These are phyloP conservation scores for Drosophila asahinai DNA, from an alignment of 1,140 invertebrate genomes.

Conservation along the genomic window DNA sequence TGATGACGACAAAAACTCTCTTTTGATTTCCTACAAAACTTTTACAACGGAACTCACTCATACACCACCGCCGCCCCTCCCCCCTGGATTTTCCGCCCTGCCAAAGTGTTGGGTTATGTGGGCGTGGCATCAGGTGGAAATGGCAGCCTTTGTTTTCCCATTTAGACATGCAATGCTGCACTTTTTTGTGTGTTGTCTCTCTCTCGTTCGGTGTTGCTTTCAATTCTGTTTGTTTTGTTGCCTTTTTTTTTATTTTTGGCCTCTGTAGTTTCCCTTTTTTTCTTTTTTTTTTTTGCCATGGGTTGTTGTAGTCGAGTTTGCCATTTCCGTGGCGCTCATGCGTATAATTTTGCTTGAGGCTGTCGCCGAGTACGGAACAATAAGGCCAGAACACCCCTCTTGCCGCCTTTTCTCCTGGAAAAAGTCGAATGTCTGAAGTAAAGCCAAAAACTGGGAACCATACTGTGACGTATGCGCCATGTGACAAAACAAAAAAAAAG, in stretches of 20 bases:
- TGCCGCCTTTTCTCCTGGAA: slow-evolving; percentile 2
- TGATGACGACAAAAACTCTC: slow-evolving; percentile 42
- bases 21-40: slow-evolving; percentile 53
- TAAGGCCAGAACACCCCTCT: slow-evolving; percentile 25
- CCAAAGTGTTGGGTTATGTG: slow-evolving; percentile 29
- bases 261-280: slow-evolving; percentile 52
- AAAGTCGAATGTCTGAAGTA: slow-evolving; percentile 43
- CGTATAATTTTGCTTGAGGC: slow-evolving; percentile 82
- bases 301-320: slow-evolving; percentile 68
- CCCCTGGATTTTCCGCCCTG: slow-evolving; percentile 4
- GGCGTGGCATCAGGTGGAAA: slow-evolving; percentile 55
- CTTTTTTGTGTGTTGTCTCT: slow-evolving; percentile 40
- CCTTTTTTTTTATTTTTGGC: slow-evolving; percentile 19
- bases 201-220: slow-evolving; percentile 75
- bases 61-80: slow-evolving; percentile 12
- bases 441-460: slow-evolving; percentile 57
- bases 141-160: slow-evolving; percentile 52
- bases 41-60: slow-evolving; percentile 48
- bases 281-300: slow-evolving; percentile 63
- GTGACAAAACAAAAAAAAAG: slow-evolving; percentile 45
- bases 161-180: slow-evolving; percentile 52
- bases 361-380: slow-evolving; percentile 76
- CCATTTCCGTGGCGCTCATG: slow-evolving; percentile 82
- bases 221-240: slow-evolving; percentile 67
- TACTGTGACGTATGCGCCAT: slow-evolving; percentile 70